Conservation (phyloP, 2,113 vertebrate genomes). For the Rhadina sibilatrix region DNA sequence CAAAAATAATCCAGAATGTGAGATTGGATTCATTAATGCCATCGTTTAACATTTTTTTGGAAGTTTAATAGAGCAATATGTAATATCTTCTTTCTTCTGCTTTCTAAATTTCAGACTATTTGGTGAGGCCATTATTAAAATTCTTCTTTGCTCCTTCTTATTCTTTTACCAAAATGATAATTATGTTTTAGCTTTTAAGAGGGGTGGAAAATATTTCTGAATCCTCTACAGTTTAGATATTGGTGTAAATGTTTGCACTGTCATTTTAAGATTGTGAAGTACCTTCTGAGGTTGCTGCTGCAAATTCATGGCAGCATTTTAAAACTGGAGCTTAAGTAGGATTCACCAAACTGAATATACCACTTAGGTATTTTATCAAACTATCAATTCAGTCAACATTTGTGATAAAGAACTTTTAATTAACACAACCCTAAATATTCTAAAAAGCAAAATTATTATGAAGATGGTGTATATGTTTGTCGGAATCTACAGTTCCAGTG, state of each 20-base stretch:
- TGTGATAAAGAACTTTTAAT: not conserved
- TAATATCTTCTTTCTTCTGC: not conserved
- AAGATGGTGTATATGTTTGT: not conserved
- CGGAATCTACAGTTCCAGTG: not conserved
- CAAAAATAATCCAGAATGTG: conserved; percentile 60
- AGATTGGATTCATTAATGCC: conserved; percentile 57
- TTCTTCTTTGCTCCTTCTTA: not conserved
- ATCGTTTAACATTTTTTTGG: conserved; percentile 9
- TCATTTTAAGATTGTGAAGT: not conserved
- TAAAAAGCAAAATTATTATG: not conserved
- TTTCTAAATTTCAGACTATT: conserved; percentile 21
- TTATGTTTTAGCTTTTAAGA: not conserved
- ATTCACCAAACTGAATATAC: not conserved
- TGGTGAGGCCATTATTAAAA: not conserved
- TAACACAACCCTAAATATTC: not conserved
- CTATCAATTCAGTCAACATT: not conserved
- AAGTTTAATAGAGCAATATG: not conserved
- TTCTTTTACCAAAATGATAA: not conserved
- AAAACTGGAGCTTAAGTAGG: not conserved
- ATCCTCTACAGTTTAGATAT: not conserved
- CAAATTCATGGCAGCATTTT: not conserved
- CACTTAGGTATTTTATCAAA: not conserved
- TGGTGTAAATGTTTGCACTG: not conserved
- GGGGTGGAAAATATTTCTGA: not conserved
- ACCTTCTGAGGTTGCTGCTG: not conserved